Percentiles rank a stretch among this genome's conserved stretches.
phyloP scores from a whole-genome alignment of 2,797 vertebrate genomes.

The Leptodactylus fallax region DNA sequence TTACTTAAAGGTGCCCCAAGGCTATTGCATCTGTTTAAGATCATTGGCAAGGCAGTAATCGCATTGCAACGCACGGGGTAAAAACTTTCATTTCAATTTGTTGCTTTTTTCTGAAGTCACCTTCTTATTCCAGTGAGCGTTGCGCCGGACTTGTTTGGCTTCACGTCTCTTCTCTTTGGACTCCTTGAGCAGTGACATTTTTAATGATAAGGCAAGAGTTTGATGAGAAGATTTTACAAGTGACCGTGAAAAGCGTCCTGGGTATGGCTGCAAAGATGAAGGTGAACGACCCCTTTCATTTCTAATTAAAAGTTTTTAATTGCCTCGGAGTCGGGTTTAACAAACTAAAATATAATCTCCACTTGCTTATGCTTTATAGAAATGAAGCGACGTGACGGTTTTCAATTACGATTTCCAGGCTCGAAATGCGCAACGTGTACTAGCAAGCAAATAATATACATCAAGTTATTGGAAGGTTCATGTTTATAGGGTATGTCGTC shows the following conservation, averaged over 20 bases:
- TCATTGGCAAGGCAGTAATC: constrained; percentile 42
- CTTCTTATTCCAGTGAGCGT: no score
- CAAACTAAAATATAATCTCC: constrained; percentile 27
- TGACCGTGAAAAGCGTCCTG: background rate
- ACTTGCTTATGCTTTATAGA: constrained; percentile 5
- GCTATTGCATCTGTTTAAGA: constrained; percentile 58
- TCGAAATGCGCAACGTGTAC: background rate
- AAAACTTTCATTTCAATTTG: constrained; percentile 20
- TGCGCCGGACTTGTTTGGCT: constrained; percentile 28
- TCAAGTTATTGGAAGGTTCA: no score
- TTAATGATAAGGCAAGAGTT: constrained; percentile 8
- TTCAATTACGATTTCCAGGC: background rate
- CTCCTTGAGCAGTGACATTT: constrained; percentile 43
- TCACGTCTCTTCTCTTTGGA: constrained; percentile 29
- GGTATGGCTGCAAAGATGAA: background rate
- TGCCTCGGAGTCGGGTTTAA: background rate
- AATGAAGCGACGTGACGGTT: background rate
- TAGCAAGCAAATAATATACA: background rate
- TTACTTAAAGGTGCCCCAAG: constrained; percentile 34
- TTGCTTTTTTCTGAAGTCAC: constrained; percentile 6
- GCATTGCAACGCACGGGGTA: constrained; percentile 1
- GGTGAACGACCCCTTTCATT: constrained; percentile 42
- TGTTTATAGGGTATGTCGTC: no score
- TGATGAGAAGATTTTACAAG: constrained; percentile 18
- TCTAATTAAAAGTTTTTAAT: constrained; percentile 44